Conservation (phyloP, 2,113 vertebrate genomes). For the Pedionomus torquatus region DNA sequence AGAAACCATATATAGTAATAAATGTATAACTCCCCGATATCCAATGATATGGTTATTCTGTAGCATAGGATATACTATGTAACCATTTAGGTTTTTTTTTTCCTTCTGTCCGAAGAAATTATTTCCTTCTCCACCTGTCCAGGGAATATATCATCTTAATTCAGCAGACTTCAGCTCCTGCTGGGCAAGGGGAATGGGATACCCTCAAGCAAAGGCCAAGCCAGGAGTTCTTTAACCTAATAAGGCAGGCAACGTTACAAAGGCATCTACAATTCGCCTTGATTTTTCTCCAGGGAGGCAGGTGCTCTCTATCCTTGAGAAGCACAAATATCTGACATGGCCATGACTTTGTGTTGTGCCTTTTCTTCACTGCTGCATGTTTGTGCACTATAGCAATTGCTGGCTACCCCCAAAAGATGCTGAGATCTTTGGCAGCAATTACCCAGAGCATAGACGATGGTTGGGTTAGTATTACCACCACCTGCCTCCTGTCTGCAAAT, state of each 20-base stretch:
- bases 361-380: not conserved
- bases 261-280: conserved; percentile 5
- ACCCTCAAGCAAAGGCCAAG: not conserved
- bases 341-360: not conserved
- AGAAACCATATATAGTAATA: not conserved
- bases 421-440: not conserved
- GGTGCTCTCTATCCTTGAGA: not conserved
- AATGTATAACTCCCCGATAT: not conserved
- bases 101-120: not conserved
- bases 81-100: not conserved
- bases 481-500: not conserved
- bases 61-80: not conserved
- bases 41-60: not conserved
- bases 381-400: not conserved
- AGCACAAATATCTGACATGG: not conserved
- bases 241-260: conserved; percentile 1
- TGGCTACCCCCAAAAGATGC: not conserved
- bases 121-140: conserved; percentile 25
- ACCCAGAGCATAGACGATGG: fast-evolving
- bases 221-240: not conserved
- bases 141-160: conserved; percentile 13
- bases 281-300: not conserved
- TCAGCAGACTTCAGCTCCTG: conserved; percentile 25
- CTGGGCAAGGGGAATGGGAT: conserved; percentile 17
- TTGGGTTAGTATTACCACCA: not conserved